Evolutionary conservation across 2,888 invertebrate species (phyloP).

Genomic region (Polymixis lichenea): DNA sequence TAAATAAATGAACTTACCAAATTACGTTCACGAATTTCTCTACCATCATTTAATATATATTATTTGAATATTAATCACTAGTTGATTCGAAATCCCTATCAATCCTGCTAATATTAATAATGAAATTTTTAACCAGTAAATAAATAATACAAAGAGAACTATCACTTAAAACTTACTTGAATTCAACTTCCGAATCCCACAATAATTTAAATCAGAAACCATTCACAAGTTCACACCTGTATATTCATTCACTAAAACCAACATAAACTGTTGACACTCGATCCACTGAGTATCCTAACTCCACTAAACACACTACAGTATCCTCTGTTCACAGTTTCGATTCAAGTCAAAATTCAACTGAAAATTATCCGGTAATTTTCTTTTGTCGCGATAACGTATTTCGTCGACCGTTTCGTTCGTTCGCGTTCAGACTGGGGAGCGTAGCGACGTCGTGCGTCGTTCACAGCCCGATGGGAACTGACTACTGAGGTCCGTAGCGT

Average conservation of each 20-base stretch:
- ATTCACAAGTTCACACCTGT: conserved; percentile 66
- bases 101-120: background rate
- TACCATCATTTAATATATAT: background rate
- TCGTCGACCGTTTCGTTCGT: conserved; percentile 55
- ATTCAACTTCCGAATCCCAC: conserved; percentile 52
- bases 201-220: conserved; percentile 43
- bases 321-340: conserved; percentile 46
- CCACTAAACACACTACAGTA: conserved; percentile 45
- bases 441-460: conserved; percentile 48
- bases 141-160: background rate
- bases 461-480: conserved; percentile 83
- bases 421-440: conserved; percentile 39
- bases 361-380: conserved; percentile 45
- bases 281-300: conserved; percentile 59
- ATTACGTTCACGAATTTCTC: conserved; percentile 1
- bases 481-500: conserved; percentile 79
- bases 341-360: conserved; percentile 49
- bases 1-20: conserved; percentile 8
- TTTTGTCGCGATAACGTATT: conserved; percentile 50
- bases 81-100: background rate
- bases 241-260: conserved; percentile 63
- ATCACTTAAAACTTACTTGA: conserved; percentile 58
- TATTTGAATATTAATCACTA: background rate
- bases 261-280: conserved; percentile 52
- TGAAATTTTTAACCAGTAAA: too few relatives aligned